Base-by-base conservation (phyloP, 2,797 vertebrate species). In the Gastrophryne carolinensis region DNA sequence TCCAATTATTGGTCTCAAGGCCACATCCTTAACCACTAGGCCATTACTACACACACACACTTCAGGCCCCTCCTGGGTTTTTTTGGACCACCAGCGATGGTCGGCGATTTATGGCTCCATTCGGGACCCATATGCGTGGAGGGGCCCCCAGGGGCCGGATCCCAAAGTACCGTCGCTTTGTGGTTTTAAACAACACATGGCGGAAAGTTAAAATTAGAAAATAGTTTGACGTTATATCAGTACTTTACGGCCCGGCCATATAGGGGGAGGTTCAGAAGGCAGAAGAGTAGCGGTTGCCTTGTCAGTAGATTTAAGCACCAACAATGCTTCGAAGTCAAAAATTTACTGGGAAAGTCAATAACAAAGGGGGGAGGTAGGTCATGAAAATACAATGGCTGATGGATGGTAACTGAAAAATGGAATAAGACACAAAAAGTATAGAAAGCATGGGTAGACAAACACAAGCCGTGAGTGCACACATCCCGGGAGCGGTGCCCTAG, bases 121-220 rank as follows among this genome's bases (percentile, higher is more conserved):
- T 68, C 65, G 21, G 15, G 17, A n/a, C 27, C 49, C 27, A 56
- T 56, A n/a, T 17, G 5, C 37, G 56, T 9, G 30, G 50, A 39
- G 50, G n/a, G n/a, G n/a, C n/a, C n/a, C 65, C 49, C 32, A 3
- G 6, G 10, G 50, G 65, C 49, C 37, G 17, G 54, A 37, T 52
- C 47, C 11, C 26, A 26, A 52, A 37, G 19, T 68, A 37, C 65
- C n/a, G n/a, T n/a, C 65, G 37, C 32, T 53, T 50, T 32, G 32
- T 54, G 50, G 15, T 35, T 56, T n/a, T 17, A 68, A 52, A 54
- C 5, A 39, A 50, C 49, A 26, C 15, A 56, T 54, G 12, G 21
- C 15, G 23, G 32, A 54, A 34, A 26, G 50, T 27, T 68, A 54
- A 54, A 68, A 54, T 54, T 68, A 56, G 50, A 15, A 54, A 56